Evolutionary conservation across 2,888 invertebrate genomes (phyloP), one percentile per base, ranked within the genome.

Genomic region (Pseudeuparius sepicola): DNA sequence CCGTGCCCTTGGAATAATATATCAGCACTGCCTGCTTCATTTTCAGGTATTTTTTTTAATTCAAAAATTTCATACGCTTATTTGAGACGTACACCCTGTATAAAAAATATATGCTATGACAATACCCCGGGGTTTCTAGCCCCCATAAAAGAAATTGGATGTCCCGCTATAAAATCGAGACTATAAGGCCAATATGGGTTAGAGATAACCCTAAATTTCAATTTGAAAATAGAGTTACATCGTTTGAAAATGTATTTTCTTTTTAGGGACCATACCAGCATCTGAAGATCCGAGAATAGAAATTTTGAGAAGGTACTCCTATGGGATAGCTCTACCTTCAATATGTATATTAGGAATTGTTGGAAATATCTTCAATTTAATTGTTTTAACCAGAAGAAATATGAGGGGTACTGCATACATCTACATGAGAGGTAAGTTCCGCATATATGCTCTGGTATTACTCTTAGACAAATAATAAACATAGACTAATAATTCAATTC

Each of bases 401-500:
- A 78, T 85, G 73, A 73, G 80, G 47, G 81, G 82, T 24, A 78
- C 80, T 1, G 84, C 84, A 24, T 85, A 85, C 59, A 75, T 81
- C 56, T 85, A 82, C 61, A 79, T 79, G 78, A 62, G 78, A 61
- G 78, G 79, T 79, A 55, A 69, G 71, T 61, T 14, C 12, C 7
- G 39, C 31, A 13, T 36, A 15, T n/a, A n/a, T n/a, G n/a, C n/a
- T n/a, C n/a, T 35, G 20, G 3, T 3, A 23, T 34, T 34, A 17
- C n/a, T n/a, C n/a, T 25, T 3, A n/a, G n/a, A n/a, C n/a, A n/a
- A n/a, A n/a, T n/a, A n/a, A n/a, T n/a, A n/a, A n/a, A n/a, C n/a
- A n/a, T n/a, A n/a, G n/a, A n/a, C n/a, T n/a, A n/a, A n/a, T n/a
- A n/a, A n/a, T n/a, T n/a, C n/a, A n/a, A n/a, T n/a, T n/a, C n/a